Base-by-base conservation (phyloP, 2,888 invertebrate species). In the Apamea epomidion region DNA sequence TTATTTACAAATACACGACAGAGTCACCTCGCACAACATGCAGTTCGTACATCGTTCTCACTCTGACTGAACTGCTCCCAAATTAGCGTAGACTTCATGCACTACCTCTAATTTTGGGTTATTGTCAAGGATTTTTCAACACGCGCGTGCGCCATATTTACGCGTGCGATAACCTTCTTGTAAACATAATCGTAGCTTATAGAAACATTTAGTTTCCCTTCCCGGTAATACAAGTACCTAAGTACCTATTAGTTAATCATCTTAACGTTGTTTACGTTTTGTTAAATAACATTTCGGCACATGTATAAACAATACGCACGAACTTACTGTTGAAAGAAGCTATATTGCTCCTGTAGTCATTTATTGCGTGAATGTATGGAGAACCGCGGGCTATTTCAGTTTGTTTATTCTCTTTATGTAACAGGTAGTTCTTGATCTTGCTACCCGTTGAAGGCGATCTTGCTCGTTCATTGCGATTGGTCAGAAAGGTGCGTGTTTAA, bases 171-270 rank as follows among this genome's bases (percentile, higher is more conserved):
- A 75, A 88, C 88, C 83, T 82, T 77, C 86, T 88, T 91, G 89
- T 91, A 93, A 93, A 93, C 91, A 91, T 83, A 74, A 71, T 82
- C 69, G 54, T 83, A 85, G 90, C 87, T 91, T 91, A 88, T 89
- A 90, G 81, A 89, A 91, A 89, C 89, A 88, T 85, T 78, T 72
- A 71, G 75, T 74, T 89, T 87, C 88, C 78, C 86, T 89, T 89
- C 87, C 74, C 64, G 80, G 88, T 85, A 87, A 67, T 48, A 37
- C 51, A 70, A 73, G 73, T 69, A 84, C 69, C 42, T 78, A 62
- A 73, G 73, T 72, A 84, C 73, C 42, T 78, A 62, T 65, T 81
- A 84, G 84, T 88, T 89, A 86, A 88, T 89, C 85, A 88, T 91
- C 76, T 74, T 81, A 88, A 84, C 85, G 77, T 82, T 87, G 82